phyloP scores from a whole-genome alignment of 2,113 vertebrate species.

The Setophaga petechia region DNA sequence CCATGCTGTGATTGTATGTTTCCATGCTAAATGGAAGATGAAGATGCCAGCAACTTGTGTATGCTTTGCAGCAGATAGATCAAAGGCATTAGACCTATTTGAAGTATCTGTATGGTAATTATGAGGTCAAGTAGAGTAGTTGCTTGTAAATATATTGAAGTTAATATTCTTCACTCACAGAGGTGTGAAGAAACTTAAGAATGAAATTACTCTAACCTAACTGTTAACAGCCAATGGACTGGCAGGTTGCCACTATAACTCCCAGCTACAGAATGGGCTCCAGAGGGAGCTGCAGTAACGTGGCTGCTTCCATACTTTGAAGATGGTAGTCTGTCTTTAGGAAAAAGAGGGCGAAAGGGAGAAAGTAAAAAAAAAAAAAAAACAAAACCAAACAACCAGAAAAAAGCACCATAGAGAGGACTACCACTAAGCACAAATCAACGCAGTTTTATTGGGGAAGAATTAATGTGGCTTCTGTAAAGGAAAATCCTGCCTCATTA shows the following conservation, averaged over 20 bases:
- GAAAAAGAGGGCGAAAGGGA: not conserved
- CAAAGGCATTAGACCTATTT: not conserved
- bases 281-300: not conserved
- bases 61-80: not conserved
- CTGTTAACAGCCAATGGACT: not conserved
- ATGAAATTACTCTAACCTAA: not conserved
- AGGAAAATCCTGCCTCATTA: not conserved
- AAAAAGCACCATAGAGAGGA: accelerated
- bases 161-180: accelerated
- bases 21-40: not conserved
- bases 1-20: not conserved
- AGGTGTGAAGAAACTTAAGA: not conserved
- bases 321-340: not conserved
- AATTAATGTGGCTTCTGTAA: not conserved
- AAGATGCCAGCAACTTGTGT: not conserved
- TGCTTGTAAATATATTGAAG: not conserved
- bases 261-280: not conserved
- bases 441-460: not conserved
- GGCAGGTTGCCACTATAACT: not conserved
- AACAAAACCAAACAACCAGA: too few relatives aligned
- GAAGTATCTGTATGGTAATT: not conserved
- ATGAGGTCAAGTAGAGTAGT: not conserved
- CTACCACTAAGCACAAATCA: not conserved
- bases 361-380: accelerated
- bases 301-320: not conserved